phyloP scores from a whole-genome alignment of 1,140 invertebrate species.

The Lysiphlebus fabarum region DNA sequence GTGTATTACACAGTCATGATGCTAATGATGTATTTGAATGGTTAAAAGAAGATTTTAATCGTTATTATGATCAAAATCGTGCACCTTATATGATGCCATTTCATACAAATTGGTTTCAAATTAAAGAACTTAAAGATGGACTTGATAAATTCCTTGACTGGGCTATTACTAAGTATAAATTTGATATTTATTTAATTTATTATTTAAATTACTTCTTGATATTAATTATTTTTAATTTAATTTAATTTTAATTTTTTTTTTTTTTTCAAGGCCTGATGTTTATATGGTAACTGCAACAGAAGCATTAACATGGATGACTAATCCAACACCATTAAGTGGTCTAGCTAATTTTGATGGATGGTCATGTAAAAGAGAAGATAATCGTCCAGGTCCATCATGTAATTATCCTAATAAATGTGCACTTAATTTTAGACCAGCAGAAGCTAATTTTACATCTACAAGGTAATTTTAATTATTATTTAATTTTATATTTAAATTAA shows the following conservation, averaged over 20 bases:
- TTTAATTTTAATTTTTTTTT: slow-evolving; percentile 25
- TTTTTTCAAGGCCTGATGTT: slow-evolving; percentile 71
- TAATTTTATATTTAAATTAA: slow-evolving; percentile 14
- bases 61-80: slow-evolving; percentile 81
- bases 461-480: slow-evolving; percentile 48
- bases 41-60: slow-evolving; percentile 85
- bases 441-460: slow-evolving; percentile 73
- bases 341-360: slow-evolving; percentile 75
- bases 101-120: slow-evolving; percentile 94
- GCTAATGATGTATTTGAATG: slow-evolving; percentile 84
- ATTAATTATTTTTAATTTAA: slow-evolving; percentile 1
- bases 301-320: slow-evolving; percentile 85
- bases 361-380: slow-evolving; percentile 73
- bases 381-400: slow-evolving; percentile 69
- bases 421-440: slow-evolving; percentile 71
- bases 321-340: slow-evolving; percentile 70
- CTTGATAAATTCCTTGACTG: slow-evolving; percentile 85
- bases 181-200: slow-evolving; percentile 28
- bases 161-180: slow-evolving; percentile 70
- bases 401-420: slow-evolving; percentile 82
- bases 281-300: slow-evolving; percentile 90
- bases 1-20: slow-evolving; percentile 86
- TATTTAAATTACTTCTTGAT: slow-evolving; percentile 12
- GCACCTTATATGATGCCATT: slow-evolving; percentile 93
- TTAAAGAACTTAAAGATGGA: slow-evolving; percentile 78